These are phyloP conservation scores for Cephus pygmeus DNA, from an alignment of 2,888 invertebrate genomes.

Conservation along the genomic window DNA sequence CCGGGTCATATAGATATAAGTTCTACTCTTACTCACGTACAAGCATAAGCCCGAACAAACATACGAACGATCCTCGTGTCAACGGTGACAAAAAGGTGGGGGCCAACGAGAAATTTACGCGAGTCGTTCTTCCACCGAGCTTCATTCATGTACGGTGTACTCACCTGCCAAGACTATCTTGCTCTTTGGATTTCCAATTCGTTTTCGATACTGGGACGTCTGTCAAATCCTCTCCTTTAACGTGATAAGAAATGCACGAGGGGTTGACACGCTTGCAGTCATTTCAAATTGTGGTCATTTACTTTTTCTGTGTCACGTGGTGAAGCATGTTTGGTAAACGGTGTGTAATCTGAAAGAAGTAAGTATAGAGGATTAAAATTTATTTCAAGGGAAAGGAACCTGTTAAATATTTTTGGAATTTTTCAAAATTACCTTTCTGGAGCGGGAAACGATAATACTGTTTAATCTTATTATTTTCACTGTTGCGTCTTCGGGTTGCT, in stretches of 20 bases:
- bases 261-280: background rate
- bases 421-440: too few relatives aligned
- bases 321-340: background rate
- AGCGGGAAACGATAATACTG: background rate
- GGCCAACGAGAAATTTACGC: slow-evolving; percentile 35
- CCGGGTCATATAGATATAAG: background rate
- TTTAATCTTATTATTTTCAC: background rate
- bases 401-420: background rate
- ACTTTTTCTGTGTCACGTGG: background rate
- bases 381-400: background rate
- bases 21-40: slow-evolving; percentile 43
- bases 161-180: slow-evolving; percentile 22
- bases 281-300: background rate
- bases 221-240: background rate
- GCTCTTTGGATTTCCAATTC: background rate
- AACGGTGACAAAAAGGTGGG: slow-evolving; percentile 34
- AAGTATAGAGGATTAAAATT: background rate
- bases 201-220: background rate
- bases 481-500: background rate
- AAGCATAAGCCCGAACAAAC: slow-evolving; percentile 22
- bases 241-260: background rate
- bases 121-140: slow-evolving; percentile 28
- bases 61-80: slow-evolving; percentile 33
- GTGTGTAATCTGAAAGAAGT: background rate
- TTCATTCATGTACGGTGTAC: slow-evolving; percentile 46